Evolutionary conservation across 2,888 invertebrate species (phyloP).

Genomic region (Drosophila rellima): DNA sequence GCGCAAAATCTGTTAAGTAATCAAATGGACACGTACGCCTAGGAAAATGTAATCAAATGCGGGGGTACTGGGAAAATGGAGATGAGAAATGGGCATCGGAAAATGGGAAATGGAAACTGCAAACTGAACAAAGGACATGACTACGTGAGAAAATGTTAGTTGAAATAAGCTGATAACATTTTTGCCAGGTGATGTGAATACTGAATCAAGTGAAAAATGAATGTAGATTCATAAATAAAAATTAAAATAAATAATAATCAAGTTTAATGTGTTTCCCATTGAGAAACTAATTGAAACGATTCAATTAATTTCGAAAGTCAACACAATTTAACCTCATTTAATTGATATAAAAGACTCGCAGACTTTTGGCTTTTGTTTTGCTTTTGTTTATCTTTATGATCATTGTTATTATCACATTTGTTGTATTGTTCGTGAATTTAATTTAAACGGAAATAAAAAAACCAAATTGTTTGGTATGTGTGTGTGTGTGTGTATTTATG

Average conservation of each 20-base stretch:
- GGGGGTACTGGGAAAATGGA: slow-evolving; percentile 37
- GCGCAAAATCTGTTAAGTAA: slow-evolving; percentile 75
- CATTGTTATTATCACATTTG: slow-evolving; percentile 72
- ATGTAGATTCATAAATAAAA: background rate
- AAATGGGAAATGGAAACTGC: slow-evolving; percentile 53
- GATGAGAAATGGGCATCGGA: slow-evolving; percentile 45
- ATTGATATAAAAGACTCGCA: slow-evolving; percentile 52
- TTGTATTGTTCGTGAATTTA: slow-evolving; percentile 71
- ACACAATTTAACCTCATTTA: slow-evolving; percentile 64
- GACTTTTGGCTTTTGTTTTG: slow-evolving; percentile 50
- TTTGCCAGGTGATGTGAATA: slow-evolving; percentile 54
- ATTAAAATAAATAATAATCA: slow-evolving; percentile 14
- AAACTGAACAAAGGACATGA: slow-evolving; percentile 54
- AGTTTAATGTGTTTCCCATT: slow-evolving; percentile 29
- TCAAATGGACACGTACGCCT: slow-evolving; percentile 76
- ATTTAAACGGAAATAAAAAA: slow-evolving; percentile 61
- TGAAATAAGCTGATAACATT: slow-evolving; percentile 12
- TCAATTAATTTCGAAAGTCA: slow-evolving; percentile 44
- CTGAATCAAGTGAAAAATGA: background rate
- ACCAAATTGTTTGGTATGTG: slow-evolving; percentile 31
- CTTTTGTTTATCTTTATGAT: slow-evolving; percentile 62
- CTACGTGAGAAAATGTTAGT: slow-evolving; percentile 68
- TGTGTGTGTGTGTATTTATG: slow-evolving; percentile 1
- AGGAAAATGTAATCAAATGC: slow-evolving; percentile 44
- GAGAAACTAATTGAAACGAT: slow-evolving; percentile 43